Base-by-base conservation (phyloP, 1,140 invertebrate species). In the Teleopsis dalmanni region DNA sequence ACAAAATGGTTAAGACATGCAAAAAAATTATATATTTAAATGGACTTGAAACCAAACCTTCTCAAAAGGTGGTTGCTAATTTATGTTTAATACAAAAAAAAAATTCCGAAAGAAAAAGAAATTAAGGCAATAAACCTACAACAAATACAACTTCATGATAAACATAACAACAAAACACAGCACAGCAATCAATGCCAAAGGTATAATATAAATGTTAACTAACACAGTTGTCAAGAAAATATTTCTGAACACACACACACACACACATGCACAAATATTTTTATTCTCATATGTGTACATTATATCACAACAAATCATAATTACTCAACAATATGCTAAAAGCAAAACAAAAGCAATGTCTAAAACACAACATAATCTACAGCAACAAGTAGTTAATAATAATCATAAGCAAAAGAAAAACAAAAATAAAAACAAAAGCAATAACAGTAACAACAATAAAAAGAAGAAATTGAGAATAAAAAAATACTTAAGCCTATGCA, bases 251-350 rank as follows among this genome's bases (percentile, higher is more conserved):
- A 29, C 7, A 29, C 7, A 29, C 27, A 29, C 27, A 29, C 7
- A 29, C 27, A 8, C 13, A 29, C 27, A 29, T 29, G 27, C 27
- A 29, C 13, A 13, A 8, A 13, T 13, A 13, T 29, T 29, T 29
- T 8, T 29, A 29, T 7, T 8, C 7, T 8, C 13, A 29, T 29
- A 29, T 29, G 40, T 26, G 29, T 42, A 42, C 25, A 48, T 48
- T 48, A 48, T 48, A 48, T 48, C 34, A 48, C 46, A 35, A 48
- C 46, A 48, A 48, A 48, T 48, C 34, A 48, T 48, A 48, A 48
- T 48, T 48, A 48, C 35, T 36, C 46, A 48, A 22, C 23, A 19
- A 48, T 36, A 48, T 51, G 25, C 43, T 37, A 43, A 26, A 43
- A 47, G 47, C 31, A 19, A 34, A 27, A 29, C 18, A 21, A 43